Evolutionary conservation across 2,888 invertebrate species (phyloP).

Genomic region (Syrista parreyssii): DNA sequence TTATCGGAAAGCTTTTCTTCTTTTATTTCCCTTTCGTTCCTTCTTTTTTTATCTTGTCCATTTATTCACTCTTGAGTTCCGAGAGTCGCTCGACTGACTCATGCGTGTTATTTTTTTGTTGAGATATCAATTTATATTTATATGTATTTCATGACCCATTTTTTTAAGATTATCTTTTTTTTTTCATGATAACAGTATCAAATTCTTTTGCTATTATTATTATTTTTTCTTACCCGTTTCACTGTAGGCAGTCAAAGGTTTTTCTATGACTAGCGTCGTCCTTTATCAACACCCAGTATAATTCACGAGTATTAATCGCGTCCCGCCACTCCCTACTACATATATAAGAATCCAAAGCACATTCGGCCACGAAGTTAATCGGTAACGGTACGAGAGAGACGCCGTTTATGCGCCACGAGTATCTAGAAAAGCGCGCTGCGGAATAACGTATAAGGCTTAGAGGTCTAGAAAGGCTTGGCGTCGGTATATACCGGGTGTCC

Average conservation of each 20-base stretch:
- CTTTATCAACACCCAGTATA: not conserved
- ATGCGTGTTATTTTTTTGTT: not conserved
- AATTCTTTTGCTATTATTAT: not conserved
- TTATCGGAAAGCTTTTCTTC: not conserved
- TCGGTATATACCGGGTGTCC: not conserved
- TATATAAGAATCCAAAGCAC: conserved; percentile 18
- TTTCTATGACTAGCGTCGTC: too few relatives aligned
- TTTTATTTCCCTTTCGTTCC: not conserved
- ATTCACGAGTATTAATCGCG: not conserved
- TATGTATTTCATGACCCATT: not conserved
- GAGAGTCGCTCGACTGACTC: not conserved
- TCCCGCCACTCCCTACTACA: not conserved
- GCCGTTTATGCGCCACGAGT: conserved; percentile 36
- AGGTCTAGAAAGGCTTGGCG: conserved; percentile 4
- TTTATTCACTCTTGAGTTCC: not conserved
- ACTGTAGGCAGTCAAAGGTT: not conserved
- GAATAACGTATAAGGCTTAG: conserved; percentile 46
- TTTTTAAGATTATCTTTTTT: not conserved
- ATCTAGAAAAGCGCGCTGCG: conserved; percentile 39
- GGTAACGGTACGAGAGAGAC: conserved; percentile 24
- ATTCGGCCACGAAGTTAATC: conserved; percentile 18
- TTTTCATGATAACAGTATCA: not conserved
- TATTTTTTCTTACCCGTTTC: not conserved
- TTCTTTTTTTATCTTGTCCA: not conserved
- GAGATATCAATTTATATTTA: not conserved